Base-by-base conservation (phyloP, 2,797 vertebrate species). In the Emys orbicularis region DNA sequence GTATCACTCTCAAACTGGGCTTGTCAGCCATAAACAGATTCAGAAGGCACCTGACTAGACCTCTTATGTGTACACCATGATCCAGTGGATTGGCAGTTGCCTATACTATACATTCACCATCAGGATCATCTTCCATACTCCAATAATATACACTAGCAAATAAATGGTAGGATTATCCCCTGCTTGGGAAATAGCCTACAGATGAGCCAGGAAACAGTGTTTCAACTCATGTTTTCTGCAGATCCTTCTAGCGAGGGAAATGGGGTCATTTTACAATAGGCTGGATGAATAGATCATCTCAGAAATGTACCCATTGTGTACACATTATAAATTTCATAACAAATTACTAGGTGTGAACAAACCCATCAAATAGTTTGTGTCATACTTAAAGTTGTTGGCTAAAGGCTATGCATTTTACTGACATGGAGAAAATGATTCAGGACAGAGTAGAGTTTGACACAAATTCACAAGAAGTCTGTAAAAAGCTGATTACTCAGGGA, bases 81-180 rank as follows among this genome's bases (percentile, higher is more conserved):
- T 21, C 21, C 34, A 68, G 18, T 37, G 34, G 65, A 68, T 37
- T 19, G 2, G 6, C 2, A 5, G 21, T 41, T 72, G 5, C 68
- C 11, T 72, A 37, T n/a, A 18, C 8, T 65, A 37, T 41, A 41
- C 41, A 57, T 5, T 65, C 13, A 82, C 8, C 10, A 50, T 56
- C 29, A 6, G 6, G 1, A 83, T 4, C 2, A 72, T 79, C 25
- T 44, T 6, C 41, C 47, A 3, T 6, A 41, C 0, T 0, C 47
- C 41, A 44, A 59, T 0, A 3, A 87, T 34, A 93, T 12, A 3
- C 29, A 0, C 3, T 65, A 5, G 2, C 27, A 49, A 18, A 27
- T 41, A 4, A 6, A 10, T 57, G 29, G 15, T 61, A 34, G 59
- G 2, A 74, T 12, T 74, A 37, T 74, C 41, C 23, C 6, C 12